These are phyloP conservation scores for Carposina sasakii DNA, from an alignment of 1,140 invertebrate species.

Conservation along the genomic window DNA sequence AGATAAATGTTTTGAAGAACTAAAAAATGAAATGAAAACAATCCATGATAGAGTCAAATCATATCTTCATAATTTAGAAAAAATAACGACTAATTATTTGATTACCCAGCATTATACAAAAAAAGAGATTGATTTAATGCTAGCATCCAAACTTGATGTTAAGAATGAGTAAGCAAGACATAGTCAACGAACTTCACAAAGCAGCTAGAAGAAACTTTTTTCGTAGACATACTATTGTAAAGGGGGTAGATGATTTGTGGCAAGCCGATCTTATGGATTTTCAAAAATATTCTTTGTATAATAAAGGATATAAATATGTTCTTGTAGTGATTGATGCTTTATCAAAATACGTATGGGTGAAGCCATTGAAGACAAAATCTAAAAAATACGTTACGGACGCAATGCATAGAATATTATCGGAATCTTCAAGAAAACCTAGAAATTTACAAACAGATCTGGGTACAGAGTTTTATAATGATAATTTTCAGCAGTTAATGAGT, in stretches of 20 bases:
- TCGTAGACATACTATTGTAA: conserved; percentile 35
- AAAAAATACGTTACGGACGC: conserved; percentile 27
- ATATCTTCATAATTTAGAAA: not conserved
- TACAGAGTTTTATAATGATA: conserved; percentile 56
- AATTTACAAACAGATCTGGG: conserved; percentile 64
- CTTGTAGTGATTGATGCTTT: conserved; percentile 26
- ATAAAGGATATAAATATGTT: conserved; percentile 60
- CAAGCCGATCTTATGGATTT: conserved; percentile 56
- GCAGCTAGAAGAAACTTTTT: conserved; percentile 43
- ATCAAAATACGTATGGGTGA: conserved; percentile 61
- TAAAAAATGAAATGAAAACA: not conserved
- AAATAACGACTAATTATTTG: not conserved
- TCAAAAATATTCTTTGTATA: conserved; percentile 35
- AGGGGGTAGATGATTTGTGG: conserved; percentile 50
- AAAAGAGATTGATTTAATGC: not conserved
- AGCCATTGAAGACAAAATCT: conserved; percentile 63
- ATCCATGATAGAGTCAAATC: not conserved
- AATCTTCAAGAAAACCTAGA: conserved; percentile 32
- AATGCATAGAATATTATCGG: conserved; percentile 22
- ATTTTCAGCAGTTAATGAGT: conserved; percentile 39
- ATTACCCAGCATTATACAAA: not conserved
- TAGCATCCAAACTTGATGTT: not conserved
- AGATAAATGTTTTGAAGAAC: not conserved
- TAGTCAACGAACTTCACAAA: conserved; percentile 45
- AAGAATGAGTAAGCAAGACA: conserved; percentile 17